Evolutionary conservation across 2,888 invertebrate species (phyloP).

Genomic region (Prosapia bicincta): DNA sequence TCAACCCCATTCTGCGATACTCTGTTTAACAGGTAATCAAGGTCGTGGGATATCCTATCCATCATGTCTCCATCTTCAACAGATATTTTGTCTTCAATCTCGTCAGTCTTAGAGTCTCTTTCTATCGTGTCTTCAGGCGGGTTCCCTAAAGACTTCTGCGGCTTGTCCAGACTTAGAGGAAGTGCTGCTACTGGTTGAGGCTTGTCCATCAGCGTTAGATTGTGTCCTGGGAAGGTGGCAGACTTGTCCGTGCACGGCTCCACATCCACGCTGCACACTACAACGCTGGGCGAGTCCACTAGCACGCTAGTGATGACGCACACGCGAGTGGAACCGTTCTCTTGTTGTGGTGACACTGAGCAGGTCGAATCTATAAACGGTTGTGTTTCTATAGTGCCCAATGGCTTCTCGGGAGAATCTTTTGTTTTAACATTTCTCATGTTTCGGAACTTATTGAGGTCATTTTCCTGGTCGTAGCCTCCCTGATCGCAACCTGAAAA

Average conservation of each 20-base stretch:
- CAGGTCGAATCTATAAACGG: not conserved
- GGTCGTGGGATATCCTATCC: slow-evolving; percentile 75
- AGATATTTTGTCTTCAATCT: slow-evolving; percentile 16
- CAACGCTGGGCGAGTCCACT: slow-evolving; percentile 40
- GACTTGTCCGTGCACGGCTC: slow-evolving; percentile 38
- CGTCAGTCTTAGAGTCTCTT: not conserved
- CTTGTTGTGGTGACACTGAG: slow-evolving; percentile 39
- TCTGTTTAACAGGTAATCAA: slow-evolving; percentile 76
- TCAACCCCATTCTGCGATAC: slow-evolving; percentile 41
- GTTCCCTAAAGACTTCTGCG: slow-evolving; percentile 42
- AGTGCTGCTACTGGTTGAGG: not conserved
- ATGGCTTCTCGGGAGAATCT: slow-evolving; percentile 2
- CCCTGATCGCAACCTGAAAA: slow-evolving; percentile 26
- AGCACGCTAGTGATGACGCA: slow-evolving; percentile 46
- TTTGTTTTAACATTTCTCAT: not conserved
- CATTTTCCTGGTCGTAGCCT: not conserved
- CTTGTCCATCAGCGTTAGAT: slow-evolving; percentile 37
- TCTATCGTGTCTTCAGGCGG: not conserved
- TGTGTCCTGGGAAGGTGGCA: slow-evolving; percentile 17
- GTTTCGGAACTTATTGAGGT: not conserved
- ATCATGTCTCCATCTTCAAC: slow-evolving; percentile 51
- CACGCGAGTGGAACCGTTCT: slow-evolving; percentile 51
- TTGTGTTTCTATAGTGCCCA: slow-evolving; percentile 31
- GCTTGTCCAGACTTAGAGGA: slow-evolving; percentile 31
- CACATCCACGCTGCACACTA: slow-evolving; percentile 45